Conservation (phyloP, 1,140 invertebrate species). For the Aphaenogaster rudis region DNA sequence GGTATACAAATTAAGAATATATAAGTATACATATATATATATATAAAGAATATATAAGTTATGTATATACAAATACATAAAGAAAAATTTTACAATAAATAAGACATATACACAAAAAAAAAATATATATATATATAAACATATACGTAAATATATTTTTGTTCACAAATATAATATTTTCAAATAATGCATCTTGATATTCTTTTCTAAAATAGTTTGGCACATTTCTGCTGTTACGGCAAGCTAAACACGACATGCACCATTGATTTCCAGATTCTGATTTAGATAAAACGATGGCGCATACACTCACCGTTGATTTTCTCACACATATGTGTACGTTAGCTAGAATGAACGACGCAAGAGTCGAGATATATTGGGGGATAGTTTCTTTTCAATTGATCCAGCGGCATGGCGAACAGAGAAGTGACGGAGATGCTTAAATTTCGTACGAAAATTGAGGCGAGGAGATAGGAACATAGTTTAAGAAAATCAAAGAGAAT, state of each 20-base stretch:
- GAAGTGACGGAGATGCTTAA: constrained; percentile 13
- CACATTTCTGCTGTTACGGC: neutral
- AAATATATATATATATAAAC: too few species aligned
- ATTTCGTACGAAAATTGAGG: constrained; percentile 5
- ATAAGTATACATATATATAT: neutral
- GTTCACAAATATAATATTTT: neutral
- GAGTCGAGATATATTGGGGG: constrained; percentile 22
- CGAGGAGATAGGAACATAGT: constrained; percentile 9
- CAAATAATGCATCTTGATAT: constrained; percentile 6
- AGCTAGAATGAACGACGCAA: constrained; percentile 9
- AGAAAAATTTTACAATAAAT: neutral
- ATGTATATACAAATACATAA: neutral
- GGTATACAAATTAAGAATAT: neutral
- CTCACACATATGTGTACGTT: neutral
- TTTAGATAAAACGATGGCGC: constrained; percentile 71
- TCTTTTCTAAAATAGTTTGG: neutral
- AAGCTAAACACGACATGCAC: constrained; percentile 64
- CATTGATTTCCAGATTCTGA: constrained; percentile 80
- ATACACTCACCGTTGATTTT: constrained; percentile 18
- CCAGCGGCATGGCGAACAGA: constrained; percentile 14
- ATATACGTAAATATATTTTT: neutral
- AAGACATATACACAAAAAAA: too few species aligned
- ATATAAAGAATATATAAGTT: neutral
- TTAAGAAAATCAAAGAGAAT: constrained; percentile 65
- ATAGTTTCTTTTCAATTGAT: constrained; percentile 22